Base-by-base conservation (phyloP, 2,888 invertebrate genomes). In the Eupithecia subfuscata region DNA sequence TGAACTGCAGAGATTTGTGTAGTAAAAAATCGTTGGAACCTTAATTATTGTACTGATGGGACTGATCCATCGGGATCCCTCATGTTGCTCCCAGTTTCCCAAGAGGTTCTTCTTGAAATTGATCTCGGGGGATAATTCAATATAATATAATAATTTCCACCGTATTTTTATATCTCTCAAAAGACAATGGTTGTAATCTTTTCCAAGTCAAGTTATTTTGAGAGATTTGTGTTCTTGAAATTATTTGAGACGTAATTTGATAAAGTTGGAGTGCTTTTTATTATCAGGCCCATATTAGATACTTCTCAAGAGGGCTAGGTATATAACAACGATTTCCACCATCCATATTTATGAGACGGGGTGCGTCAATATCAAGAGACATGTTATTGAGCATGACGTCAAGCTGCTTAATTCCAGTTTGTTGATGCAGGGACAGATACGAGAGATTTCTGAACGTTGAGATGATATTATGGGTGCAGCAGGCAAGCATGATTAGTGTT, bases 331-430 rank as follows among this genome's bases (percentile, higher is more conserved):
- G 22, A 22, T 56, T 43, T n/a, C 40, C 12, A 30, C 18, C 64
- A 18, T 34, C 25, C 40, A 68, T 67, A 67, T 68, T 68, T 43
- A 68, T 43, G 8, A 43, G 11, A n/a, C 11, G 67, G 16, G 67
- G 40, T 40, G 60, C 25, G 68, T n/a, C 22, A 68, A 68, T 68
- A 43, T 45, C 64, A 18, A 34, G 64, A 18, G 18, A 25, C n/a
- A 52, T n/a, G n/a, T 30, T 63, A 63, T 63, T 14, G 25, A 25
- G 7, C 22, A 43, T 43, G 68, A 68, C 40, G 68, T 68, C 68
- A 48, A n/a, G 68, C 16, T 68, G 68, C 25, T 67, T 67, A n/a
- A 22, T 43, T 68, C 67, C 14, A 43, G 67, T 25, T 68, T 22
- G 22, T n/a, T 45, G 25, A 16, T 45, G 22, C 0, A 16, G 68